Evolutionary conservation across 2,113 vertebrate species (phyloP).

Genomic region (Ailurus styani): DNA sequence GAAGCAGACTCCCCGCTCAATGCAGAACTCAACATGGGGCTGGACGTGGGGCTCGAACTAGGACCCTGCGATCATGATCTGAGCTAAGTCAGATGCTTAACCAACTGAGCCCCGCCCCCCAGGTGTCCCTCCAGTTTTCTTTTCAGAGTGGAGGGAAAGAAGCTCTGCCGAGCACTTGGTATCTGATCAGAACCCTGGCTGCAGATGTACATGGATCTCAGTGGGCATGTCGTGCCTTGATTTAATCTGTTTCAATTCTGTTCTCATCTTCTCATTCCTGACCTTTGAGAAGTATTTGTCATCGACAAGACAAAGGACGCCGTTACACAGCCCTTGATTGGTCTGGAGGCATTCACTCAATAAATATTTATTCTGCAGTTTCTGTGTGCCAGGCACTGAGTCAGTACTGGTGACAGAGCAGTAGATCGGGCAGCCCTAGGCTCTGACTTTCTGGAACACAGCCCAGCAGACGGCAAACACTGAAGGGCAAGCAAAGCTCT

Average conservation of each 20-base stretch:
- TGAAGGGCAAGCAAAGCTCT: background rate
- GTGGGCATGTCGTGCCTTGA: accelerated
- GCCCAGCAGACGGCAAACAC: background rate
- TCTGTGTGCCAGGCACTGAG: background rate
- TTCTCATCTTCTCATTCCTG: background rate
- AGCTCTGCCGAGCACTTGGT: background rate
- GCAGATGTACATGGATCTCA: accelerated
- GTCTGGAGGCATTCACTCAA: background rate
- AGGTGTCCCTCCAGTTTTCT: background rate
- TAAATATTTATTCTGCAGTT: constrained; percentile 37
- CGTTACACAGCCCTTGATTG: background rate
- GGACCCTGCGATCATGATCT: background rate
- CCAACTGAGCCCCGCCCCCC: background rate
- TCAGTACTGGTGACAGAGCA: background rate
- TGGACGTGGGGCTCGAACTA: background rate
- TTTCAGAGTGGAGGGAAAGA: background rate
- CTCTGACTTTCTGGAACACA: background rate
- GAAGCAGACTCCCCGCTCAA: background rate
- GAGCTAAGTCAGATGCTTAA: background rate
- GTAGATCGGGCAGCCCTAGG: background rate
- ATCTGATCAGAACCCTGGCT: background rate
- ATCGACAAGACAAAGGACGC: background rate
- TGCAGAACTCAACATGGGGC: background rate
- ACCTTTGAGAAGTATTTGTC: background rate
- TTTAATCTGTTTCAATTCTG: background rate